phyloP scores from a whole-genome alignment of 2,888 invertebrate species.

The Sicus ferrugineus region DNA sequence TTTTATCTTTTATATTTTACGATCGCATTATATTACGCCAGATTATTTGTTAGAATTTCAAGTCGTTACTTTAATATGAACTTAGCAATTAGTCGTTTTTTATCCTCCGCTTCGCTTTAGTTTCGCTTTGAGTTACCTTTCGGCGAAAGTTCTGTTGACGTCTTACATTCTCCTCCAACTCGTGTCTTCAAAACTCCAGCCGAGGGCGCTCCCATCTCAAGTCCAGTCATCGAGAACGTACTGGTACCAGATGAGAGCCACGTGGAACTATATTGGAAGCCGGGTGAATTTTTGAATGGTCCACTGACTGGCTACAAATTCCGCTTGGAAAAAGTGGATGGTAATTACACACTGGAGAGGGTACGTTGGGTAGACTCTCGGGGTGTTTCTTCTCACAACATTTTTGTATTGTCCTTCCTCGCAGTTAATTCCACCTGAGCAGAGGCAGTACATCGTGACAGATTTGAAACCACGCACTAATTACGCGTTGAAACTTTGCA shows the following conservation, averaged over 20 bases:
- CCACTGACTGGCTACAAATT: conserved; percentile 87
- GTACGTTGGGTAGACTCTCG: conserved; percentile 59
- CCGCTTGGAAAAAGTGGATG: conserved; percentile 69
- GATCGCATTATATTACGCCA: too few relatives aligned
- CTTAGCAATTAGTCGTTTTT: too few relatives aligned
- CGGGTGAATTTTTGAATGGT: conserved; percentile 86
- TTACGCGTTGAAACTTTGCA: conserved; percentile 80
- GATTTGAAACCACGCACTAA: conserved; percentile 75
- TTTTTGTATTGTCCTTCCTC: conserved; percentile 23
- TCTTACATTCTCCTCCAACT: conserved; percentile 78
- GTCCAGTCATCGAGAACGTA: conserved; percentile 77
- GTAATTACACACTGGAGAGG: conserved; percentile 71
- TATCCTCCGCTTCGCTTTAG: conserved; percentile 63
- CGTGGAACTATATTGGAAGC: conserved; percentile 88
- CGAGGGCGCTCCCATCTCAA: conserved; percentile 77
- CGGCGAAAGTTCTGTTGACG: conserved; percentile 73
- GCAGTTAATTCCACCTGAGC: conserved; percentile 42
- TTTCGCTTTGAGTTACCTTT: conserved; percentile 87
- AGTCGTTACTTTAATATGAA: too few relatives aligned
- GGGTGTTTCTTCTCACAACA: background rate
- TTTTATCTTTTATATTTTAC: too few relatives aligned
- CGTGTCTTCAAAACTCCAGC: conserved; percentile 79
- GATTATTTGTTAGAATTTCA: too few relatives aligned
- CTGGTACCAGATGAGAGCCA: conserved; percentile 82
- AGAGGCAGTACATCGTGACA: conserved; percentile 48